These are phyloP conservation scores for Anser cygnoides DNA, from an alignment of 2,113 vertebrate genomes.

Conservation along the genomic window DNA sequence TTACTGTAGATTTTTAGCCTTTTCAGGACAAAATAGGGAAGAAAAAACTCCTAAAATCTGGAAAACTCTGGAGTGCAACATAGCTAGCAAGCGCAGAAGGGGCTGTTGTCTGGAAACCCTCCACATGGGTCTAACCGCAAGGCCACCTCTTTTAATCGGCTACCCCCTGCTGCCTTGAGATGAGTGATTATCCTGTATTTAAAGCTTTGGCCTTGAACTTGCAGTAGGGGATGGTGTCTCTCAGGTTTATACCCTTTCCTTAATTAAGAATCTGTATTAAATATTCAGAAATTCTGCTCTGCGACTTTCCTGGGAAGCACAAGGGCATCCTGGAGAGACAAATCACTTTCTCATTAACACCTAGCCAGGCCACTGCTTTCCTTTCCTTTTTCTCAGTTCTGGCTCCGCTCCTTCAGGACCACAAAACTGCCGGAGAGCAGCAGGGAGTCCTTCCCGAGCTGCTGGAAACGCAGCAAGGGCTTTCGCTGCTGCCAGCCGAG, in stretches of 20 bases:
- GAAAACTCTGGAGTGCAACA: neutral
- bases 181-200: neutral
- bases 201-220: slow-evolving; percentile 31
- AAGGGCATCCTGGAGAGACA: slow-evolving; percentile 40
- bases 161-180: neutral
- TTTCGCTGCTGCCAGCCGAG: neutral
- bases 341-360: slow-evolving; percentile 61
- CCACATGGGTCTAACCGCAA: neutral
- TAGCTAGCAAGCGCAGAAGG: neutral
- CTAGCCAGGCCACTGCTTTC: neutral
- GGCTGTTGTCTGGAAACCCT: neutral
- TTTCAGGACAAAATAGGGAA: neutral
- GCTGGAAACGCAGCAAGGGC: neutral
- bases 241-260: slow-evolving; percentile 44
- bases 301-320: slow-evolving; percentile 46
- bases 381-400: neutral
- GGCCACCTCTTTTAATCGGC: neutral
- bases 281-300: slow-evolving; percentile 52
- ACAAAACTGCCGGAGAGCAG: neutral
- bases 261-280: slow-evolving; percentile 62
- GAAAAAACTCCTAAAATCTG: neutral
- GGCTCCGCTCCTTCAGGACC: neutral
- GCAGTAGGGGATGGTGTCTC: neutral
- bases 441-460: neutral
- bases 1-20: neutral